Evolutionary conservation across 1,140 invertebrate genomes (phyloP).

Genomic region (Samia ricini): DNA sequence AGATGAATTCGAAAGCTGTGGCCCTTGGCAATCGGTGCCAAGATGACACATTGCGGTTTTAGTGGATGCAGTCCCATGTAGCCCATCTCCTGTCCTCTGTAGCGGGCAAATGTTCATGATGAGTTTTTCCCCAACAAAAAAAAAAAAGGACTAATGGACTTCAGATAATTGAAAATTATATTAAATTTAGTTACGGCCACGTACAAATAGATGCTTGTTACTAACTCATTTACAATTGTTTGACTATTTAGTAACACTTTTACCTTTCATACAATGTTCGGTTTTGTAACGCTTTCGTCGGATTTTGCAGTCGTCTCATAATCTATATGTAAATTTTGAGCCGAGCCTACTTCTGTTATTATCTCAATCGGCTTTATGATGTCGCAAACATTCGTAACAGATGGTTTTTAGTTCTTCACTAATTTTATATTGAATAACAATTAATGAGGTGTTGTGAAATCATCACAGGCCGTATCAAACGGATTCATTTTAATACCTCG

Average conservation of each 20-base stretch:
- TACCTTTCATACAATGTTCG: conserved; percentile 27
- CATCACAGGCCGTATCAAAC: neutral
- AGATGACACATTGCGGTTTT: too few species aligned
- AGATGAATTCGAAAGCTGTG: too few species aligned
- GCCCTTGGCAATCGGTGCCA: too few species aligned
- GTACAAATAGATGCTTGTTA: neutral
- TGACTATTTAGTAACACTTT: conserved; percentile 50
- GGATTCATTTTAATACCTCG: too few species aligned
- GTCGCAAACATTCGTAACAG: neutral
- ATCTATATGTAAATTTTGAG: neutral
- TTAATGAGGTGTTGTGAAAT: neutral
- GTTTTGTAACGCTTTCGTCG: conserved; percentile 51
- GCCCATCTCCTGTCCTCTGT: too few species aligned
- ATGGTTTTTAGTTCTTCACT: neutral
- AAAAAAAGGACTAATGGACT: too few species aligned
- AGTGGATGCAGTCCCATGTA: too few species aligned
- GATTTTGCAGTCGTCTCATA: neutral
- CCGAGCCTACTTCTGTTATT: neutral
- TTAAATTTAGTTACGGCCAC: neutral
- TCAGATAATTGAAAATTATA: neutral
- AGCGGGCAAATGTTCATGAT: neutral
- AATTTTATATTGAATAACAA: neutral
- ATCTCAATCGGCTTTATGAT: neutral
- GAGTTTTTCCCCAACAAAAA: too few species aligned
- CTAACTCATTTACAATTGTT: conserved; percentile 16